Percentiles rank a stretch among this genome's conserved stretches.
Evolutionary conservation across 2,113 vertebrate genomes (phyloP).

Genomic region (Nothoprocta pentlandii): DNA sequence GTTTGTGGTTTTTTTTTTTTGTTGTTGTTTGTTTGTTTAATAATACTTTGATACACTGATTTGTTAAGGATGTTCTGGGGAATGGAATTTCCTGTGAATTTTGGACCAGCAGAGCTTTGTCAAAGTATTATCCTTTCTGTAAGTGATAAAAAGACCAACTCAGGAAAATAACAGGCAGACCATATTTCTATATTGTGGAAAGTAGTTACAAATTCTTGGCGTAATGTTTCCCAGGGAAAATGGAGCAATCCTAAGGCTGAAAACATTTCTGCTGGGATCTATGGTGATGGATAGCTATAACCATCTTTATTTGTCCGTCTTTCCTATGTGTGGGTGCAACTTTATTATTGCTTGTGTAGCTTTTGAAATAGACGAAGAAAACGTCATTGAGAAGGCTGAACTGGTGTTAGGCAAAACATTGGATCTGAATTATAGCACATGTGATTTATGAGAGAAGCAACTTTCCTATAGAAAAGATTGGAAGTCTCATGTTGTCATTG

Average conservation of each 20-base stretch:
- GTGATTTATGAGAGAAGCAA: background rate
- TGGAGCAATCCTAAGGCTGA: background rate
- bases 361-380: background rate
- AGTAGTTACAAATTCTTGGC: background rate
- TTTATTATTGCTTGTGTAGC: background rate
- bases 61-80: background rate
- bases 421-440: background rate
- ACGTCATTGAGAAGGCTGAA: background rate
- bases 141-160: background rate
- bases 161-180: background rate
- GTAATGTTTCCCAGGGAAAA: background rate
- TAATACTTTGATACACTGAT: background rate
- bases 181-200: background rate
- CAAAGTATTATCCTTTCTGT: background rate
- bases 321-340: background rate
- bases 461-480: background rate
- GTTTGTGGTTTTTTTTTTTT: accelerated
- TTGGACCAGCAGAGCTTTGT: background rate
- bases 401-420: background rate
- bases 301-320: background rate
- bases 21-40: background rate
- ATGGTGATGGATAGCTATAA: background rate
- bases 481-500: accelerated
- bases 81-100: background rate
- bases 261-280: background rate